These are phyloP conservation scores for Cavia aperea DNA, from an alignment of 2,113 vertebrate species.

Conservation along the genomic window DNA sequence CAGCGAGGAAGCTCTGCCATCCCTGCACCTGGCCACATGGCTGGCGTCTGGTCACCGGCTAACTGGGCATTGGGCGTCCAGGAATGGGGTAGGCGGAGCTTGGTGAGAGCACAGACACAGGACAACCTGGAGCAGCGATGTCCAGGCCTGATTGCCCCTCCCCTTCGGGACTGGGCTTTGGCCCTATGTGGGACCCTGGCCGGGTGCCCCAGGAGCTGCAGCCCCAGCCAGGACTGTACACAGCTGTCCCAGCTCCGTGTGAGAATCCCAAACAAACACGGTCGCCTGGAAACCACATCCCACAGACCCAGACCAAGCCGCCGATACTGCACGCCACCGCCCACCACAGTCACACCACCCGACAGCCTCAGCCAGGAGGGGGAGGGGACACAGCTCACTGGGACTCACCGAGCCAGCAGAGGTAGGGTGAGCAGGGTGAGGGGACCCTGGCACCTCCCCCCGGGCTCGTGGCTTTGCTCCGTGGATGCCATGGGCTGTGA, in stretches of 20 bases:
- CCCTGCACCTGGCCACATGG: rapidly evolving
- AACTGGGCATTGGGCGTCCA: background rate
- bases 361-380: background rate
- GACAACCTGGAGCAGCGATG: background rate
- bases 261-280: conserved; percentile 60
- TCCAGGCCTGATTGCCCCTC: background rate
- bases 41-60: background rate
- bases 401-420: background rate
- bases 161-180: background rate
- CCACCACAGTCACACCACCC: background rate
- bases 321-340: too few species aligned
- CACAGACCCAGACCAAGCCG: background rate
- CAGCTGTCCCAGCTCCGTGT: conserved; percentile 52
- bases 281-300: conserved; percentile 56
- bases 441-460: background rate
- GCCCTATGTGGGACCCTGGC: conserved; percentile 53
- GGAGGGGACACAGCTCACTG: background rate
- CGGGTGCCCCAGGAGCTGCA: background rate
- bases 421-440: background rate
- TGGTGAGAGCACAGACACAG: background rate
- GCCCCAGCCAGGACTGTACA: conserved; percentile 39
- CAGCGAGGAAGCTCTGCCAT: rapidly evolving
- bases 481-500: rapidly evolving
- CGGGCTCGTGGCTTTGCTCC: rapidly evolving
- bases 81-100: background rate